Evolutionary conservation across 2,113 vertebrate species (phyloP), one percentile per base, ranked within the genome.

Genomic region (Sinocyclocheilus grahami): DNA sequence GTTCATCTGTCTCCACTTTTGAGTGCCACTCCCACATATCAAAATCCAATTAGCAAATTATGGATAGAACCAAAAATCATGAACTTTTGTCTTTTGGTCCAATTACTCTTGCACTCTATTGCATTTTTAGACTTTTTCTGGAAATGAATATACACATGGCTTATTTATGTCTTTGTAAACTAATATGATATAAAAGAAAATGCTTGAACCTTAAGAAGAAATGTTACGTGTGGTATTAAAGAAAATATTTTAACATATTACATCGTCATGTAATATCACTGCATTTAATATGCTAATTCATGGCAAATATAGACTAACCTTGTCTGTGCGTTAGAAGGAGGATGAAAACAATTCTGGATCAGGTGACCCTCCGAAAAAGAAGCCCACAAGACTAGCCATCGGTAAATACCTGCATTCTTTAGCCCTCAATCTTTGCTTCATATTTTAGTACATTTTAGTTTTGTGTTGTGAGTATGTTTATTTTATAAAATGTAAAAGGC

Each of bases 331-430:
- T 89, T 1, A 96, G 95, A 95, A 97, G 90, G 97, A 99, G 91
- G 98, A 99, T 86, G 97, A 98, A 33, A 84, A 85, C 58, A 96
- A 91, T 79, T 93, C 96, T 88, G 96, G 95, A 88, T 96, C 96
- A 84, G 98, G 97, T 76, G 98, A 99, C 88, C 98, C 98, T 0
- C 98, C 98, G 0, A 96, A 98, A 88, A 99, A 99, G 95, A 99
- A 99, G 93, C 98, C 98, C 74, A 99, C 98, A 67, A 96, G 98
- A 60, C 75, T 99, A 92, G 98, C 98, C 53, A 99, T 99, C 83
- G 98, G 98, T 99, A 92, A 95, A 94, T 53, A 8, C 9, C 22
- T 33, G 10, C 20, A 20, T 33, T 33, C 30, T 33, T 33, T 33
- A 33, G 30, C 30, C 30, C 30, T 33, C 30, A 33, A 33, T 33